Evolutionary conservation across 53 echinoderm and acorn worm species (phyloP), one percentile per base, ranked within the genome.

Genomic region (Paelopatides confundens): DNA sequence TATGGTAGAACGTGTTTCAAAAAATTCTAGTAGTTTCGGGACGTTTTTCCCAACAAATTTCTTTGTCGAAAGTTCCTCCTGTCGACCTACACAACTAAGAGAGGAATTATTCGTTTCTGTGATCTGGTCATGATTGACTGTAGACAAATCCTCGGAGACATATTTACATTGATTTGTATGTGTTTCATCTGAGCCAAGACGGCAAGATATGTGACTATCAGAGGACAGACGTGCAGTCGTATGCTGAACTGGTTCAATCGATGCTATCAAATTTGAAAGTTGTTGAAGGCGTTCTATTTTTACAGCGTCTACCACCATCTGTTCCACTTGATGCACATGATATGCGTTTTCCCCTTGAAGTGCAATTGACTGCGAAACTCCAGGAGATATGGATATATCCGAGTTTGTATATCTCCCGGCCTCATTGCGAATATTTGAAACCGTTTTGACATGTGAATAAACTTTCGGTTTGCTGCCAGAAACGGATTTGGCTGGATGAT

Each of bases 1-100:
- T 51, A 10, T 5, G 29, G 34, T 51, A 32, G 38, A 36, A 26
- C 52, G 79, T 11, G 43, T 51, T 32, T 79, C 79, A 53, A 50
- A 79, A 21, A 79, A 79, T 15, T 79, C 52, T 12, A 79, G 53
- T 21, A 79, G 32, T 28, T 53, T 79, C 2, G 79, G 53, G 51
- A 79, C 52, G 4, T 52, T 50, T 58, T 58, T 58, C n/a, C 58
- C 58, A 21, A 23, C n/a, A 58, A 5, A 17, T n/a, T 6, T 58
- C n/a, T 58, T 58, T 58, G n/a, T 58, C 24, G 21, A 58, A 18
- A 6, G 24, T 6, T 58, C 24, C 21, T 23, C 58, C 21, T 17
- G 21, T 58, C 21, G 58, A 1, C 21, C n/a, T 15, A 21, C 5
- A 21, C 58, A 5, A 58, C 18, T n/a, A 21, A 58, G 6, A 6